phyloP scores from a whole-genome alignment of 2,888 invertebrate genomes.

The Mythimna ferrago region DNA sequence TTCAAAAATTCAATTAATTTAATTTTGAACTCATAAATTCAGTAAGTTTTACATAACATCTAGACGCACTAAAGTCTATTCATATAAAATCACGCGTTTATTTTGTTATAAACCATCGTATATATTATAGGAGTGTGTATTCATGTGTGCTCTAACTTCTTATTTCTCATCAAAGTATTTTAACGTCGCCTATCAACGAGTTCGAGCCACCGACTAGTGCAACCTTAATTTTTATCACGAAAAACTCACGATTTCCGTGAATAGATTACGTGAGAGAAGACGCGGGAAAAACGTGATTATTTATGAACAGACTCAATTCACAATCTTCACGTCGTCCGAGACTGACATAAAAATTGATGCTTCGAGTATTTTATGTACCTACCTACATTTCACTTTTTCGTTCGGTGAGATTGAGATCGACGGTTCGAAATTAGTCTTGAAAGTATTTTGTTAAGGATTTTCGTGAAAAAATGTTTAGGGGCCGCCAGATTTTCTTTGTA shows the following conservation, averaged over 20 bases:
- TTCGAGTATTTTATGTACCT: conserved; percentile 15
- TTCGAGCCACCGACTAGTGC: no score
- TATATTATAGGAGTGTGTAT: no score
- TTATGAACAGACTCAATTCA: conserved; percentile 18
- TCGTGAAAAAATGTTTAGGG: background rate
- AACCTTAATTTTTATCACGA: no score
- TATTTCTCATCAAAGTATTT: no score
- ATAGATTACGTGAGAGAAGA: background rate
- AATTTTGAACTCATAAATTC: no score
- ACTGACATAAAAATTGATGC: conserved; percentile 21
- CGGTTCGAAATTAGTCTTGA: conserved; percentile 40
- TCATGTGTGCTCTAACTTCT: no score
- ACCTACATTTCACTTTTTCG: conserved; percentile 9
- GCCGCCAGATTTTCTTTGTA: conserved; percentile 14
- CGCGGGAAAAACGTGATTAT: conserved; percentile 5
- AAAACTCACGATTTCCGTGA: background rate
- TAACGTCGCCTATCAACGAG: no score
- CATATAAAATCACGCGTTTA: no score
- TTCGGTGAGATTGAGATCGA: conserved; percentile 19
- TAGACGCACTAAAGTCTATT: no score
- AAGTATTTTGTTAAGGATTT: conserved; percentile 22
- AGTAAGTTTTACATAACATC: no score
- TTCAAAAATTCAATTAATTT: no score
- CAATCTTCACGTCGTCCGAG: conserved; percentile 1
- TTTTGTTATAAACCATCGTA: no score